phyloP scores from a whole-genome alignment of 2,113 vertebrate species.

The Notiomystis cincta region DNA sequence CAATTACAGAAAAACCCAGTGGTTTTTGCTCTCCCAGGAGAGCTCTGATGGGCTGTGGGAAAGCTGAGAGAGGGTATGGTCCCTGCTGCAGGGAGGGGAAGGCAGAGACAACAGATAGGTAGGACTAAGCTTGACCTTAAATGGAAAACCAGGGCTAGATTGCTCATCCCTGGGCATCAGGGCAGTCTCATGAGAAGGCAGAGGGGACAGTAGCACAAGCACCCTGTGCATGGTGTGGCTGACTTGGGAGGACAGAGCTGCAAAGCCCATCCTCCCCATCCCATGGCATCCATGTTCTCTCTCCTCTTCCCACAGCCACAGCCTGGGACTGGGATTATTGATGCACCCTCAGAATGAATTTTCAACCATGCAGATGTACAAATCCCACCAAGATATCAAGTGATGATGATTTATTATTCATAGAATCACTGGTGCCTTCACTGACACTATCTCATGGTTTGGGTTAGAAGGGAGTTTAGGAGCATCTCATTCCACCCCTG shows the following conservation, averaged over 20 bases:
- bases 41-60: neutral
- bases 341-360: neutral
- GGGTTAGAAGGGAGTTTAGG: neutral
- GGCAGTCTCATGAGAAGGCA: neutral
- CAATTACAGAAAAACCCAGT: neutral
- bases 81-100: neutral
- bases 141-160: neutral
- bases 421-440: too few species aligned
- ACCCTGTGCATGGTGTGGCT: neutral
- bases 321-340: neutral
- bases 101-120: neutral
- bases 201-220: neutral
- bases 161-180: neutral
- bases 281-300: neutral
- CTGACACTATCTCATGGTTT: too few species aligned
- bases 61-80: neutral
- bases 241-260: neutral
- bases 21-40: neutral
- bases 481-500: neutral
- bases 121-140: neutral
- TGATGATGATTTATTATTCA: neutral
- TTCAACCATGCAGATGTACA: rapidly evolving
- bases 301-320: neutral
- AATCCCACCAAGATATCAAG: neutral
- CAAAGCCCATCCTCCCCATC: neutral